Evolutionary conservation across 2,888 invertebrate species (phyloP).

Genomic region (Dryocosmus kuriphilus): DNA sequence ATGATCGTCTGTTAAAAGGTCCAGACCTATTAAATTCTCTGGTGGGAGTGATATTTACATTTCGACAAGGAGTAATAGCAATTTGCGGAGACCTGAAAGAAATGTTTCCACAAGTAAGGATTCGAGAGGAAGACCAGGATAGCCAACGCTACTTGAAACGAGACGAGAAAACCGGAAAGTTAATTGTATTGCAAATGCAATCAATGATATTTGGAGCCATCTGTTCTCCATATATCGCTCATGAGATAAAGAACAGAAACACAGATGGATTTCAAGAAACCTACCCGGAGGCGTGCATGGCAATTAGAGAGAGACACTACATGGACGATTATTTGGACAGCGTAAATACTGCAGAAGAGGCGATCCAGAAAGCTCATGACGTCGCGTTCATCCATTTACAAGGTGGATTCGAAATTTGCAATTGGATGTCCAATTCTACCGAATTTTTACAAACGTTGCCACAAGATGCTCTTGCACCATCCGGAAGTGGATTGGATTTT

Average conservation of each 20-base stretch:
- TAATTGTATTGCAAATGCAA: conserved; percentile 13
- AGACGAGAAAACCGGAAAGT: not conserved
- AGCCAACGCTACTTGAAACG: conserved; percentile 58
- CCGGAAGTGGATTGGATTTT: not conserved
- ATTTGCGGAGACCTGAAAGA: conserved; percentile 66
- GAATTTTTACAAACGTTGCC: conserved; percentile 44
- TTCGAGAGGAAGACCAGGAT: conserved; percentile 60
- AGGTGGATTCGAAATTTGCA: not conserved
- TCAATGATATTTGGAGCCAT: conserved; percentile 58
- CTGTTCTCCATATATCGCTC: conserved; percentile 43
- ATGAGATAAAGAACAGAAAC: conserved; percentile 51
- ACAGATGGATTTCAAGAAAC: conserved; percentile 41
- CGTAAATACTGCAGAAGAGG: conserved; percentile 37
- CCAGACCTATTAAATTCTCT: conserved; percentile 66
- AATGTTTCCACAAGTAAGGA: conserved; percentile 67
- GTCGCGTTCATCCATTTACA: conserved; percentile 4
- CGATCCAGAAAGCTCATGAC: conserved; percentile 4
- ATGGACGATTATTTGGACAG: conserved; percentile 58
- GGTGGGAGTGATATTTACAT: conserved; percentile 66
- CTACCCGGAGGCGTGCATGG: conserved; percentile 47
- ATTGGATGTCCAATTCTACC: not conserved
- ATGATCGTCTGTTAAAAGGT: conserved; percentile 62
- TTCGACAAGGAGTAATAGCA: conserved; percentile 57
- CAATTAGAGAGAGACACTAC: conserved; percentile 52
- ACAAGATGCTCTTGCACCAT: conserved; percentile 8